phyloP scores from a whole-genome alignment of 2,888 invertebrate genomes.

The Byasa hedistus region DNA sequence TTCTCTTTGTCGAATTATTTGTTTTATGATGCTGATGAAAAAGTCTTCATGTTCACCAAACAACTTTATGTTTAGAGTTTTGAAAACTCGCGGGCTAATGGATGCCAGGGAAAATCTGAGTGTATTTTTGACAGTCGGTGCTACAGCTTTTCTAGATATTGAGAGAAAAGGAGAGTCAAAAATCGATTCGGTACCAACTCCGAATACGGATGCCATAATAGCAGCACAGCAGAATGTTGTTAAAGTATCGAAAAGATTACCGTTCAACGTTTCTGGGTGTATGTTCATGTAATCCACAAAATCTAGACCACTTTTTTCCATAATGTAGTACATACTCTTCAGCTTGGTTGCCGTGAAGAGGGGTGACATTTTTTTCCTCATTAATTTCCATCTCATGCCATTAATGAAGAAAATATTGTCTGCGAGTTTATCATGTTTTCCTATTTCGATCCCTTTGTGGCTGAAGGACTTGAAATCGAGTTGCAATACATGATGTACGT shows the following conservation, averaged over 20 bases:
- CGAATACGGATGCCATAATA: constrained; percentile 60
- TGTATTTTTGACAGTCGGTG: constrained; percentile 30
- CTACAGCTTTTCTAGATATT: constrained; percentile 40
- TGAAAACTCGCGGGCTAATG: constrained; percentile 36
- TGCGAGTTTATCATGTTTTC: constrained; percentile 11
- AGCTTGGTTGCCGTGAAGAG: not conserved
- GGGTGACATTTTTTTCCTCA: not conserved
- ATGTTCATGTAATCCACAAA: not conserved
- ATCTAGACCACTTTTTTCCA: not conserved
- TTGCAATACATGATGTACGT: not conserved
- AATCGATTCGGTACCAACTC: constrained; percentile 51
- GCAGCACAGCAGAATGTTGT: constrained; percentile 50
- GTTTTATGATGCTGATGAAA: constrained; percentile 37
- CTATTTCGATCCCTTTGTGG: constrained; percentile 8
- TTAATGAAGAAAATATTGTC: not conserved
- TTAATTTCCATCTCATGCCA: not conserved
- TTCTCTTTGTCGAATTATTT: constrained; percentile 34
- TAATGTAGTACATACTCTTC: not conserved
- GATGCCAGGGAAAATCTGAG: constrained; percentile 39
- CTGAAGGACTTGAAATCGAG: not conserved
- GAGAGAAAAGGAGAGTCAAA: constrained; percentile 57
- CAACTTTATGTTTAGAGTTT: constrained; percentile 22
- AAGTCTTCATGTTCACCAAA: constrained; percentile 34
- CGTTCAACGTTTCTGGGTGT: constrained; percentile 40
- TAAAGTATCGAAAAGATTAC: constrained; percentile 40